These are phyloP conservation scores for Falco cherrug DNA, from an alignment of 2,797 vertebrate species.

Conservation along the genomic window DNA sequence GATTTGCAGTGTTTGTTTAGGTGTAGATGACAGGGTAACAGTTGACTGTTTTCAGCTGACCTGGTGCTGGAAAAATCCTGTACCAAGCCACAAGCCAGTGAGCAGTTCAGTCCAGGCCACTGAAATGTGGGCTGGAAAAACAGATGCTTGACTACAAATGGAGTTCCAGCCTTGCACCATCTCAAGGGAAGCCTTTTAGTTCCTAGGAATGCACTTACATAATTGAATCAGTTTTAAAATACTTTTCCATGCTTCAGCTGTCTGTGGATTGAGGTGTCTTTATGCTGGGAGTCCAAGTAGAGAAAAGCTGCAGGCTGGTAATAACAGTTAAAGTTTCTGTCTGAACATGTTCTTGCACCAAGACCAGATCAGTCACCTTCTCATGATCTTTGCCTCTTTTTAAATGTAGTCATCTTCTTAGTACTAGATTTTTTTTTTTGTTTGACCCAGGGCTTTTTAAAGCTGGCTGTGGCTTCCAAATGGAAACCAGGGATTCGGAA, in stretches of 20 bases:
- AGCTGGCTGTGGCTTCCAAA: slow-evolving; percentile 35
- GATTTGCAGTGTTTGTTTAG: slow-evolving; percentile 9
- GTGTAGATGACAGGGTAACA: background rate
- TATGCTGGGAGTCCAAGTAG: background rate
- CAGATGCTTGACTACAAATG: background rate
- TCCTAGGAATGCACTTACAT: slow-evolving; percentile 25
- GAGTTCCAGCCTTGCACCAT: slow-evolving; percentile 27
- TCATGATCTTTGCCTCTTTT: slow-evolving; percentile 26
- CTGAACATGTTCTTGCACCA: background rate
- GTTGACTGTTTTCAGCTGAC: background rate
- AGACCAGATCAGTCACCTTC: background rate
- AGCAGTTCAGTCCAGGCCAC: background rate
- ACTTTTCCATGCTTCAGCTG: slow-evolving; percentile 7
- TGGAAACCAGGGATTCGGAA: background rate
- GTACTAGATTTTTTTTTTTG: slow-evolving; percentile 13
- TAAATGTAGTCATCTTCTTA: slow-evolving; percentile 9
- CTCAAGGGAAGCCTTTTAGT: background rate
- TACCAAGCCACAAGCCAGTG: background rate
- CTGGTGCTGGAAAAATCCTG: background rate
- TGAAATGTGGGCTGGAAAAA: background rate
- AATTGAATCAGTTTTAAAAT: slow-evolving; percentile 8
- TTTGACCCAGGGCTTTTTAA: slow-evolving; percentile 41
- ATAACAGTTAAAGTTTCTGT: background rate
- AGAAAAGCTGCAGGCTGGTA: background rate
- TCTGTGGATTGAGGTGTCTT: background rate